A percentile compares a stretch with the other conserved stretches of the same genome.
phyloP scores from a whole-genome alignment of 1,140 invertebrate genomes.

The Trialeurodes vaporariorum region DNA sequence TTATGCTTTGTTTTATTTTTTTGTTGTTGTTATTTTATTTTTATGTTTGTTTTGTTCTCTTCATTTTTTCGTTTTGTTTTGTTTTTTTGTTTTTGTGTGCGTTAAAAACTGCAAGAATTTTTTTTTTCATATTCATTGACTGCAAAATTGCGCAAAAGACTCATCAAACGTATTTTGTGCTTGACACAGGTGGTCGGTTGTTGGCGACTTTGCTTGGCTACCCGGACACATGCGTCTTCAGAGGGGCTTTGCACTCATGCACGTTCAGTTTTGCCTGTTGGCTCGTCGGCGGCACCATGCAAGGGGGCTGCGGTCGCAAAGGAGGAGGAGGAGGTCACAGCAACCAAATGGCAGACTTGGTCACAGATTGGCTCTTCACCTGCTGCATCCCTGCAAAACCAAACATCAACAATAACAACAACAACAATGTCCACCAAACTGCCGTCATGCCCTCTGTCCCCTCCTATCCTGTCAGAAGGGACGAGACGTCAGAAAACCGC shows the following conservation, averaged over 20 bases:
- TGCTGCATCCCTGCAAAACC: constrained; percentile 42
- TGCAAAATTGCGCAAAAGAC: too few species aligned
- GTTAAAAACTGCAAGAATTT: too few species aligned
- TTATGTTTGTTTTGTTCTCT: too few species aligned
- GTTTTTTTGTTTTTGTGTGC: too few species aligned
- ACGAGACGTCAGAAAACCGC: constrained; percentile 1
- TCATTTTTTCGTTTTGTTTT: too few species aligned
- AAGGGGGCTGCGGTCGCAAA: constrained; percentile 42
- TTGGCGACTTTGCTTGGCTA: constrained; percentile 46
- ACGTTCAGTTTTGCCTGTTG: constrained; percentile 57
- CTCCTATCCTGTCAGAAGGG: not conserved
- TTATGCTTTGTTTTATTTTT: too few species aligned
- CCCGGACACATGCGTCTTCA: constrained; percentile 43
- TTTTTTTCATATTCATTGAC: too few species aligned
- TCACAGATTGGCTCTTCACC: constrained; percentile 46
- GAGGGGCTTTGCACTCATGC: constrained; percentile 44
- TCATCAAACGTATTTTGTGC: too few species aligned
- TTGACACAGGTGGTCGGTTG: constrained; percentile 24
- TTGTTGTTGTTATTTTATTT: too few species aligned
- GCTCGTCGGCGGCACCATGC: constrained; percentile 49
- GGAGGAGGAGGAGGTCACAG: constrained; percentile 30
- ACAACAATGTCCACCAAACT: not conserved
- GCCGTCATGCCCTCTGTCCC: not conserved
- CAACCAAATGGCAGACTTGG: constrained; percentile 6
- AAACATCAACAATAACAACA: not conserved